These are phyloP conservation scores for Monochamus alternatus DNA, from an alignment of 2,888 invertebrate species.

Conservation along the genomic window DNA sequence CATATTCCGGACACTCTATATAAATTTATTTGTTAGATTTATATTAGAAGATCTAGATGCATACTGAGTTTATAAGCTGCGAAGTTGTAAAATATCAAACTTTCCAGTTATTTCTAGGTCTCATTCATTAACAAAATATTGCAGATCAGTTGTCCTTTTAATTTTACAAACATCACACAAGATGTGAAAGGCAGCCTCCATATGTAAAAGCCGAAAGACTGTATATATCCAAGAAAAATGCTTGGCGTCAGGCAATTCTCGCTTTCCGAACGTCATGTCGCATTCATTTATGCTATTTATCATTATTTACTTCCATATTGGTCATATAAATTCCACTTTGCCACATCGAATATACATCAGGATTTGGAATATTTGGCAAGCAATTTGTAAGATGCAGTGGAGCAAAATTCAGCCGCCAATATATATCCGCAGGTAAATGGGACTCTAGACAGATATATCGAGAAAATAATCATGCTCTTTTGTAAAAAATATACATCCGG, in stretches of 20 bases:
- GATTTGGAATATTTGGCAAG: constrained; percentile 3
- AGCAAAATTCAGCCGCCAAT: constrained; percentile 8
- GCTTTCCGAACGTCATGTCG: neutral
- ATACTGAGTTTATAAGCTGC: no score
- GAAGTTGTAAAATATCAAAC: no score
- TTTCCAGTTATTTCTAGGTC: no score
- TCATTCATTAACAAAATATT: no score
- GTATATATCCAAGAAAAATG: neutral
- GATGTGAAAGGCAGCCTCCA: neutral
- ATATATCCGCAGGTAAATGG: constrained; percentile 4
- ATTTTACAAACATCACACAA: neutral
- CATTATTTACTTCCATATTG: constrained; percentile 6
- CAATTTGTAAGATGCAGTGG: constrained; percentile 8
- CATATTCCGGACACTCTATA: no score
- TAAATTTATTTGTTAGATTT: no score
- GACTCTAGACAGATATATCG: neutral
- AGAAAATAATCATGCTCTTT: neutral
- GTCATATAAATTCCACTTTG: constrained; percentile 9
- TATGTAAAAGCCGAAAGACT: neutral
- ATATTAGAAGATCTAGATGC: no score
- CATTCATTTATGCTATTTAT: neutral
- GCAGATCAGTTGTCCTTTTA: no score
- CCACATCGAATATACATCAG: constrained; percentile 6
- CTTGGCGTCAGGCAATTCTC: neutral
- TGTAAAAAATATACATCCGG: neutral